Conservation (phyloP, 1,140 invertebrate species). For the Drosophila leontia region DNA sequence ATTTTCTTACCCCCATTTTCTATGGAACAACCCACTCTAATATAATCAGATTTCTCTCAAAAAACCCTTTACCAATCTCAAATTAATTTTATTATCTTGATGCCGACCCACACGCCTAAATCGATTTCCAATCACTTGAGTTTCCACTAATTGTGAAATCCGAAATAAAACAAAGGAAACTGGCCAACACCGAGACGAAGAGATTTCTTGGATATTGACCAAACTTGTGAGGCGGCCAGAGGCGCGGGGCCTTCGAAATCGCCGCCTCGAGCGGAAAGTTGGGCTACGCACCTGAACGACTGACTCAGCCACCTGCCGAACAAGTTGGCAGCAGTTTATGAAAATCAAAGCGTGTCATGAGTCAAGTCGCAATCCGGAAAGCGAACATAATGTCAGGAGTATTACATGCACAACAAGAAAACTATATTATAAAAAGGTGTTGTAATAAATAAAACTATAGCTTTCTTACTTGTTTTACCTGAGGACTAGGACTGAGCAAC, state of each 20-base stretch:
- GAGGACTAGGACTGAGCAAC: slow-evolving; percentile 9
- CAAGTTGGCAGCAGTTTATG: slow-evolving; percentile 60
- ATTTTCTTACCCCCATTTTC: neutral
- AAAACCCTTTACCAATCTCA: neutral
- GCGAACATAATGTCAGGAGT: slow-evolving; percentile 27
- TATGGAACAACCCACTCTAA: slow-evolving; percentile 10
- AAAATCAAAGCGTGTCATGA: slow-evolving; percentile 55
- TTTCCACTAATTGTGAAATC: slow-evolving; percentile 76
- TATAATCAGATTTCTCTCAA: slow-evolving; percentile 10
- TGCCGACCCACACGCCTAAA: slow-evolving; percentile 40
- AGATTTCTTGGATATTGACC: slow-evolving; percentile 30
- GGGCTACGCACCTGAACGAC: slow-evolving; percentile 25
- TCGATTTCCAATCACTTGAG: slow-evolving; percentile 52
- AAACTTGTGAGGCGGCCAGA: slow-evolving; percentile 13
- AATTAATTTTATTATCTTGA: slow-evolving; percentile 44
- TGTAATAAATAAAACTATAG: neutral
- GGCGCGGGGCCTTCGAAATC: slow-evolving; percentile 17
- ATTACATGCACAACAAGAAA: slow-evolving; percentile 9
- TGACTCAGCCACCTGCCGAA: slow-evolving; percentile 65
- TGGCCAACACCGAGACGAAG: slow-evolving; percentile 6
- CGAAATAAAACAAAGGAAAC: slow-evolving; percentile 40
- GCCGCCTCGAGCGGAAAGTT: slow-evolving; percentile 2
- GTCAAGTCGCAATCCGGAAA: slow-evolving; percentile 26
- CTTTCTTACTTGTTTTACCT: neutral
- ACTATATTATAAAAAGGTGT: too few relatives aligned